A percentile compares a stretch with the other conserved stretches of the same genome.
phyloP scores from a whole-genome alignment of 2,797 vertebrate genomes.

The Argya squamiceps region DNA sequence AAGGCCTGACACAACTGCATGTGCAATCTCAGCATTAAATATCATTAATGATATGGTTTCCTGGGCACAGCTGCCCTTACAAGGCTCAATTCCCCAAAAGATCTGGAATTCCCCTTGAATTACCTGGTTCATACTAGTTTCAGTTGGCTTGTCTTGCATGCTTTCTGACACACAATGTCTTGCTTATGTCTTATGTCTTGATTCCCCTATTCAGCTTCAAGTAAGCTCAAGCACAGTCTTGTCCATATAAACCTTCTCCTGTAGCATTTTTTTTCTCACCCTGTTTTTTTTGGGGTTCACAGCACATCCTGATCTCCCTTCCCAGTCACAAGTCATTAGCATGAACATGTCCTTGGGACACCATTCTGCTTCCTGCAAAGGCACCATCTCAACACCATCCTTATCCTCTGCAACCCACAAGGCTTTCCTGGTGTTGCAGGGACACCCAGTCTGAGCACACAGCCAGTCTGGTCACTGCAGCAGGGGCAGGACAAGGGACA shows the following conservation, averaged over 20 bases:
- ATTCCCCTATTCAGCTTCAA: background rate
- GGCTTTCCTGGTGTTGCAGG: background rate
- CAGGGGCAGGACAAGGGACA: background rate
- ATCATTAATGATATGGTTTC: background rate
- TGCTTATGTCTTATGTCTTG: background rate
- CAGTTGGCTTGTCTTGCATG: background rate
- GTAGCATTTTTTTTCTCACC: background rate
- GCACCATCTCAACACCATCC: background rate
- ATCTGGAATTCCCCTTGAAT: background rate
- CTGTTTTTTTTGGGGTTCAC: background rate
- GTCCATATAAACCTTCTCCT: background rate
- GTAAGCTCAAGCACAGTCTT: background rate
- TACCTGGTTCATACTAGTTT: background rate
- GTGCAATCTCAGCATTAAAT: background rate
- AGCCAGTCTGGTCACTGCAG: rapidly evolving
- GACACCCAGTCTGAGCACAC: background rate
- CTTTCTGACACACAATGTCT: background rate
- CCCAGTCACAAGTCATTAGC: background rate
- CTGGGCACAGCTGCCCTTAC: background rate
- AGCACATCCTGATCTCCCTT: background rate
- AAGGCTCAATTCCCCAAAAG: background rate
- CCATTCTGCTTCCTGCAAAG: background rate
- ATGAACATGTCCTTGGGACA: background rate
- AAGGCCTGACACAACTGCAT: background rate
- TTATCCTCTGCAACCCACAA: background rate